phyloP scores from a whole-genome alignment of 1,140 invertebrate genomes.

The Neocloeon triangulifer region DNA sequence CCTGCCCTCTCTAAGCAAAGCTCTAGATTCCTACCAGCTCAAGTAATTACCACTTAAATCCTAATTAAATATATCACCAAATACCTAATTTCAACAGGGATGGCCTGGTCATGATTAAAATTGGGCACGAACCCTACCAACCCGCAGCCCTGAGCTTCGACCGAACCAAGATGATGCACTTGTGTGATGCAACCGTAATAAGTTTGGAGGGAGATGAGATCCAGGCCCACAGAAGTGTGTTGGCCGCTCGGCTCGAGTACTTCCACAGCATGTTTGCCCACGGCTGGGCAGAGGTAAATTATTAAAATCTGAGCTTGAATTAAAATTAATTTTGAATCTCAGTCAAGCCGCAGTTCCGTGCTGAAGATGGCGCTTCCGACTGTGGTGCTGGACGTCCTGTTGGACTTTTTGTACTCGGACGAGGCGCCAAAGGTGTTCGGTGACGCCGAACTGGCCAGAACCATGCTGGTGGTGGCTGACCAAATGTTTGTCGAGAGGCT shows the following conservation, averaged over 20 bases:
- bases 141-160: conserved; percentile 9
- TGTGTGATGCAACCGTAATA: conserved; percentile 33
- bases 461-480: conserved; percentile 41
- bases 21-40: conserved; percentile 21
- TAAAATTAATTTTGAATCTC: conserved; percentile 3
- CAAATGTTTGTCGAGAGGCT: conserved; percentile 38
- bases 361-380: conserved; percentile 23
- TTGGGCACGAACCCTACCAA: background rate
- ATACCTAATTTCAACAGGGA: conserved; percentile 10
- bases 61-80: conserved; percentile 2
- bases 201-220: conserved; percentile 30
- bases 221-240: conserved; percentile 45
- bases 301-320: no score
- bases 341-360: conserved; percentile 8
- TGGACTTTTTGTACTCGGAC: conserved; percentile 45
- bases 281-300: conserved; percentile 44
- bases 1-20: conserved; percentile 14
- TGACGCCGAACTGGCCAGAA: conserved; percentile 33
- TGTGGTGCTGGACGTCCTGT: conserved; percentile 27
- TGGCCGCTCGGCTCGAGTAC: conserved; percentile 45
- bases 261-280: conserved; percentile 48
- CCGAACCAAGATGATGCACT: conserved; percentile 19
- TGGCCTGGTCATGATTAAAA: conserved; percentile 6
- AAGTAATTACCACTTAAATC: conserved; percentile 6
- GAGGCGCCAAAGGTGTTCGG: conserved; percentile 27